Evolutionary conservation across 2,797 vertebrate species (phyloP).

Genomic region (Bucorvus abyssinicus): DNA sequence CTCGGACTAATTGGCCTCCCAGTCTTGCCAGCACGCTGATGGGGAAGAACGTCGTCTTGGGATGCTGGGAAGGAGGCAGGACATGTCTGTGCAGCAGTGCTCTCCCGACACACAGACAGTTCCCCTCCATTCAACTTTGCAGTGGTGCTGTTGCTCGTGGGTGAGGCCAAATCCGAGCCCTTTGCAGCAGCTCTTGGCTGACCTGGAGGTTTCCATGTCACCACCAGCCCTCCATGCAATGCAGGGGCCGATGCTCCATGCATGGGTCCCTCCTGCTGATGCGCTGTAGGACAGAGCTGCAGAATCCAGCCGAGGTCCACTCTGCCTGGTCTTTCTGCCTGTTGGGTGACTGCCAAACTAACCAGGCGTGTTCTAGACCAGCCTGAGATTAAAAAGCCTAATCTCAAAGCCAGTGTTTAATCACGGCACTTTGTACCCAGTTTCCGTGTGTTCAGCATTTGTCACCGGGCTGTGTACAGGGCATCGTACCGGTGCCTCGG

Average conservation of each 20-base stretch:
- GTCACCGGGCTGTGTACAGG: neutral
- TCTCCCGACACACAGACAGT: neutral
- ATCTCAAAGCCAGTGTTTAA: neutral
- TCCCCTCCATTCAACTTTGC: neutral
- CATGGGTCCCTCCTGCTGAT: neutral
- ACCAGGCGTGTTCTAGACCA: neutral
- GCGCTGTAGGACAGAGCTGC: neutral
- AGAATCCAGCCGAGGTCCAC: neutral
- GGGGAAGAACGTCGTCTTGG: neutral
- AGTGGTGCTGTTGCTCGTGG: neutral
- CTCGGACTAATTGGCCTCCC: accelerated
- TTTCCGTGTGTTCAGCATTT: neutral
- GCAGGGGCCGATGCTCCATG: neutral
- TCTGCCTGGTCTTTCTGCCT: neutral
- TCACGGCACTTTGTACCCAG: neutral
- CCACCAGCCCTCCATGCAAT: neutral
- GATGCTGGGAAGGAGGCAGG: neutral
- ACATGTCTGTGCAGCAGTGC: accelerated
- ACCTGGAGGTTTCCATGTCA: neutral
- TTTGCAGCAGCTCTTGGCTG: neutral
- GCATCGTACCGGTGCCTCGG: neutral
- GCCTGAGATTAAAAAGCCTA: neutral
- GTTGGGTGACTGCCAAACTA: neutral
- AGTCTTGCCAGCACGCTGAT: neutral
- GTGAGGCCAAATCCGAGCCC: accelerated